phyloP scores from a whole-genome alignment of 1,140 invertebrate species.

The Brachionus rotundiformis region DNA sequence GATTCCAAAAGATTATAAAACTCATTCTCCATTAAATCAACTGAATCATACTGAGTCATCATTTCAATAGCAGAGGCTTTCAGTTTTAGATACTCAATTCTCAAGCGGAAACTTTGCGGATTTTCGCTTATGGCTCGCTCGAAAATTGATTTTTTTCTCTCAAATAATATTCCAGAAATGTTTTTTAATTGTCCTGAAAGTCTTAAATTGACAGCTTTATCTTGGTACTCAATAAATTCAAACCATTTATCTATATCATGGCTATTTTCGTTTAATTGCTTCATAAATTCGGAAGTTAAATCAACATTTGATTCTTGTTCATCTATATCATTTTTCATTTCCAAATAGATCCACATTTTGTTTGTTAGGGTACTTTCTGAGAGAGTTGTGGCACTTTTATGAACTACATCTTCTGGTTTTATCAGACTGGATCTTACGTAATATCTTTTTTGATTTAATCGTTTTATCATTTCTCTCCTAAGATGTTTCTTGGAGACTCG shows the following conservation, averaged over 20 bases:
- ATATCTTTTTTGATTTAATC: constrained; percentile 42
- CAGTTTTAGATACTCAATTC: constrained; percentile 35
- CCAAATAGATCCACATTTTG: constrained; percentile 45
- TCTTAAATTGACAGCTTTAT: neutral
- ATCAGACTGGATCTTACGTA: neutral
- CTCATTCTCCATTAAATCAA: constrained; percentile 14
- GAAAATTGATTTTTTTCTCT: constrained; percentile 37
- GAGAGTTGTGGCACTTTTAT: neutral
- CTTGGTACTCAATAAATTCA: constrained; percentile 47
- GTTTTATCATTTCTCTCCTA: neutral
- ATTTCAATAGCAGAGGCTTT: neutral
- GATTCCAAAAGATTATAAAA: neutral
- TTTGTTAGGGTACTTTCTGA: constrained; percentile 28
- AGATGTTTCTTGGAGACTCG: neutral
- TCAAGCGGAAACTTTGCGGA: constrained; percentile 20
- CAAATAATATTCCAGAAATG: neutral
- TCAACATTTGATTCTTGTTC: neutral
- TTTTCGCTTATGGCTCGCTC: constrained; percentile 34
- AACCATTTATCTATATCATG: constrained; percentile 37
- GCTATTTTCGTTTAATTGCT: constrained; percentile 38
- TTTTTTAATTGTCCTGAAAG: neutral
- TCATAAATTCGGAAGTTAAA: constrained; percentile 4
- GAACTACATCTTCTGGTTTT: neutral
- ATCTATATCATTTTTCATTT: constrained; percentile 35
- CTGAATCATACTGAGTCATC: neutral